Evolutionary conservation across 2,113 vertebrate species (phyloP).

Genomic region (Prunella fulvescens): DNA sequence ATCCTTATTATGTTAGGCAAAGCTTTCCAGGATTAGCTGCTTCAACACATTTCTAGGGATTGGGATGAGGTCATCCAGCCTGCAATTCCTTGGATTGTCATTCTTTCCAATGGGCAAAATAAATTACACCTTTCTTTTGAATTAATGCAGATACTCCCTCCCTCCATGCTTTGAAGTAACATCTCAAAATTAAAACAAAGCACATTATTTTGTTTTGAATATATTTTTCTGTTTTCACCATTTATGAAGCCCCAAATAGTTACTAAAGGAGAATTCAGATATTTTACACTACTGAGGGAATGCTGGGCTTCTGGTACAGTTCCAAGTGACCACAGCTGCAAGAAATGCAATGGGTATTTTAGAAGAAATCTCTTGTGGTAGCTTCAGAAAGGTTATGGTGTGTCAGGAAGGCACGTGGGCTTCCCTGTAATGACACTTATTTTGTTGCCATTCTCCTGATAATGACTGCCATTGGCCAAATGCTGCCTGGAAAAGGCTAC

Average conservation of each 20-base stretch:
- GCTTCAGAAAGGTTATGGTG: not conserved
- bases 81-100: not conserved
- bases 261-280: not conserved
- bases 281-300: not conserved
- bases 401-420: accelerated
- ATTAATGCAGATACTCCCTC: not conserved
- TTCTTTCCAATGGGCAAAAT: not conserved
- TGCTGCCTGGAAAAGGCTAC: not conserved
- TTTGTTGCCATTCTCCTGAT: not conserved
- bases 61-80: not conserved
- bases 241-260: not conserved
- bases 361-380: not conserved
- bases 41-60: not conserved
- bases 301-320: not conserved
- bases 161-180: not conserved
- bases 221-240: not conserved
- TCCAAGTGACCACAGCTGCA: not conserved
- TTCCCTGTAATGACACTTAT: not conserved
- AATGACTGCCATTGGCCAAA: not conserved
- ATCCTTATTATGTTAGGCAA: not conserved
- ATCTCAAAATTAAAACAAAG: not conserved
- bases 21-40: not conserved
- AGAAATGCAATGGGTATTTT: not conserved
- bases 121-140: not conserved
- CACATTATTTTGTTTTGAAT: not conserved